A percentile compares a stretch with the other conserved stretches of the same genome.
Evolutionary conservation across 1,140 invertebrate species (phyloP).

Genomic region (Pogonus chalceus): DNA sequence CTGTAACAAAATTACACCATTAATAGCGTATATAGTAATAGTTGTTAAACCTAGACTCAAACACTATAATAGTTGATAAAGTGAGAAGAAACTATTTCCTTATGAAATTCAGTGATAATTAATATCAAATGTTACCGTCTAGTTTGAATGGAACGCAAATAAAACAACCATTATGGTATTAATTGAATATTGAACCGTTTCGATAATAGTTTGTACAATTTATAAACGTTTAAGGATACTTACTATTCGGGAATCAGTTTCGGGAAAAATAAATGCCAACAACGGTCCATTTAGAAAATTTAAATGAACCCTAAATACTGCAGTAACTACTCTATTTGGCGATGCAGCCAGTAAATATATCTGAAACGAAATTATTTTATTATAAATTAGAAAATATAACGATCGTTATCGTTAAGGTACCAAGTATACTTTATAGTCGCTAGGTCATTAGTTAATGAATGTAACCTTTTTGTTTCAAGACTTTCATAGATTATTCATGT

Average conservation of each 20-base stretch:
- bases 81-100: not conserved
- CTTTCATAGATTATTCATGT: not conserved
- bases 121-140: not conserved
- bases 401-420: not conserved
- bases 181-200: too few relatives aligned
- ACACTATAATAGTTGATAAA: conserved; percentile 1
- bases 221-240: conserved; percentile 35
- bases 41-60: conserved; percentile 8
- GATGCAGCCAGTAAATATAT: conserved; percentile 79
- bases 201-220: conserved; percentile 11
- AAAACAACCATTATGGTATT: too few relatives aligned
- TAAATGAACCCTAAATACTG: conserved; percentile 78
- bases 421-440: too few relatives aligned
- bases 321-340: conserved; percentile 67
- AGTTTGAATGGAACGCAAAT: conserved; percentile 6
- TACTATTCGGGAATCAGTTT: conserved; percentile 82
- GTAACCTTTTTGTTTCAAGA: not conserved
- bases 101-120: not conserved
- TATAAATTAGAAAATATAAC: not conserved
- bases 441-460: not conserved
- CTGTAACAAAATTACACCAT: conserved; percentile 41
- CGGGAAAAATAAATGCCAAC: conserved; percentile 82
- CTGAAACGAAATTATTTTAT: conserved; percentile 50
- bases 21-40: not conserved
- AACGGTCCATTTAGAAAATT: conserved; percentile 86